phyloP scores from a whole-genome alignment of 2,113 vertebrate species.

The Donacobius atricapilla region DNA sequence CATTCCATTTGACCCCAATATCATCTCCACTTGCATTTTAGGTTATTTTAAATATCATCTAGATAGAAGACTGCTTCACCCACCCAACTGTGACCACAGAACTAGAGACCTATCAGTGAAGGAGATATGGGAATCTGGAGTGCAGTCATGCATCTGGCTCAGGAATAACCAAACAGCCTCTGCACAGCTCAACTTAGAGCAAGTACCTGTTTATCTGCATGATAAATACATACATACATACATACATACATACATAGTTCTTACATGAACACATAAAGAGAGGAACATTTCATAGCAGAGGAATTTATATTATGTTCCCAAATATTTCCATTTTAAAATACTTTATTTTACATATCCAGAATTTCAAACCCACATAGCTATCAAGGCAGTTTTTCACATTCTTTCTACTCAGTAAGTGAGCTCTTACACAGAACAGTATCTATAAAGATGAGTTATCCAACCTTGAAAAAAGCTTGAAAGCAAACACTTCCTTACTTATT shows the following conservation, averaged over 20 bases:
- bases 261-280: background rate
- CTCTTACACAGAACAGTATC: background rate
- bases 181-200: background rate
- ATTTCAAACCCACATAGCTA: background rate
- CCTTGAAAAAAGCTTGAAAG: background rate
- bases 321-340: background rate
- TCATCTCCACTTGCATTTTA: background rate
- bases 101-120: background rate
- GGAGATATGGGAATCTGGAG: background rate
- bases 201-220: background rate
- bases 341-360: background rate
- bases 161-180: background rate
- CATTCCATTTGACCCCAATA: background rate
- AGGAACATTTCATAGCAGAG: background rate
- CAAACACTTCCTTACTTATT: background rate
- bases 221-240: background rate
- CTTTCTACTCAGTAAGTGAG: background rate
- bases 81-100: background rate
- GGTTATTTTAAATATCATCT: background rate
- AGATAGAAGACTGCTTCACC: background rate
- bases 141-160: background rate
- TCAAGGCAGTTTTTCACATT: background rate
- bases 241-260: accelerated
- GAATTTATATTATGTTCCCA: background rate
- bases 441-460: background rate